A percentile compares a stretch with the other conserved stretches of the same genome.
Evolutionary conservation across 2,888 invertebrate genomes (phyloP).

Genomic region (Drosophila greeni): DNA sequence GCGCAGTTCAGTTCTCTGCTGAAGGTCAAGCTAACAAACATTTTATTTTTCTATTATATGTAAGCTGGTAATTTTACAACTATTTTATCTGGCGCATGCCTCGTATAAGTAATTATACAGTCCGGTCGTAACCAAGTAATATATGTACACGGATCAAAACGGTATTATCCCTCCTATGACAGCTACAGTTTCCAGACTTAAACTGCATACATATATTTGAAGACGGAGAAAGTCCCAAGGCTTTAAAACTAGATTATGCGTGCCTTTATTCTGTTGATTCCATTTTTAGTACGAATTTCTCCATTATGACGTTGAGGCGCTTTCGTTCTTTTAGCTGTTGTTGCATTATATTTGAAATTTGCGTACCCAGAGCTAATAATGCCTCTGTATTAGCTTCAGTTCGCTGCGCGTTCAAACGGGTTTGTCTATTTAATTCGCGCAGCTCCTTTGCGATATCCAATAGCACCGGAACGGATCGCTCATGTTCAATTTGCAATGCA

Average conservation of each 20-base stretch:
- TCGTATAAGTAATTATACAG: background rate
- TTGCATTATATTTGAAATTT: slow-evolving; percentile 61
- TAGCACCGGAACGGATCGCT: slow-evolving; percentile 38
- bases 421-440: slow-evolving; percentile 53
- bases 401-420: slow-evolving; percentile 56
- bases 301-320: slow-evolving; percentile 60
- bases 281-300: slow-evolving; percentile 63
- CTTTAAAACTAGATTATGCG: background rate
- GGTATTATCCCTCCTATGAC: background rate
- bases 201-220: background rate
- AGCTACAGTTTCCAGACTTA: background rate
- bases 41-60: too few species aligned
- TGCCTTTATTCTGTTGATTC: slow-evolving; percentile 50
- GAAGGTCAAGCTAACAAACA: background rate
- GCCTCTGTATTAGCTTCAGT: slow-evolving; percentile 60
- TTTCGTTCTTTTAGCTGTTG: slow-evolving; percentile 61
- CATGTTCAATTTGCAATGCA: background rate
- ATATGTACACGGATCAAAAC: background rate
- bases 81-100: background rate
- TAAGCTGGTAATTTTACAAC: too few species aligned
- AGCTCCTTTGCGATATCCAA: slow-evolving; percentile 61
- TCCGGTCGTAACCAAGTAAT: background rate
- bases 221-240: background rate
- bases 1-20: background rate
- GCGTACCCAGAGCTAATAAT: slow-evolving; percentile 57